phyloP scores from a whole-genome alignment of 2,888 invertebrate genomes.

The Amaurobius ferox region DNA sequence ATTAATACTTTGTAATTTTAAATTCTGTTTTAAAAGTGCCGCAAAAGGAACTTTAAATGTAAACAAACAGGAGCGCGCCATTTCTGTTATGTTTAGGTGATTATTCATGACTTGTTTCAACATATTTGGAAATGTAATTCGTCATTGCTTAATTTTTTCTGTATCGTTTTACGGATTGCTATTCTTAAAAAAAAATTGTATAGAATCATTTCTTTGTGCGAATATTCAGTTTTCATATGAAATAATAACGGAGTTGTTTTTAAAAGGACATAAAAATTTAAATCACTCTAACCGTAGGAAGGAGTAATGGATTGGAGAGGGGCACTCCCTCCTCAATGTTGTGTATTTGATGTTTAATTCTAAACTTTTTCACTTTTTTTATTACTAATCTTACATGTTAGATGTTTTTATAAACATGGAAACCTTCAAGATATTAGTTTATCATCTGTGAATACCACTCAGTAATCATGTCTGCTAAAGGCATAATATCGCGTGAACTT shows the following conservation, averaged over 20 bases:
- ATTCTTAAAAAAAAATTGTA: too few relatives aligned
- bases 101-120: too few relatives aligned
- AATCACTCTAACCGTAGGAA: conserved; percentile 51
- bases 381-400: conserved; percentile 24
- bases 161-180: too few relatives aligned
- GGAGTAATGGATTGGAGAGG: conserved; percentile 60
- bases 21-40: not conserved
- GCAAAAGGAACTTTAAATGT: not conserved
- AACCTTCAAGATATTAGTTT: conserved; percentile 12
- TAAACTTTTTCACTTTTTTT: conserved; percentile 37
- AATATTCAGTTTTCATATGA: too few relatives aligned
- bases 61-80: conserved; percentile 26
- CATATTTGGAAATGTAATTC: too few relatives aligned
- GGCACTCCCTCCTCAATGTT: conserved; percentile 69
- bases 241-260: too few relatives aligned
- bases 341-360: conserved; percentile 64
- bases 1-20: not conserved
- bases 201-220: too few relatives aligned
- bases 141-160: too few relatives aligned
- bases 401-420: conserved; percentile 58
- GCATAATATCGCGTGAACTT: conserved; percentile 70
- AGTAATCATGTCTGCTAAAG: conserved; percentile 52
- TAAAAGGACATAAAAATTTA: too few relatives aligned
- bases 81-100: not conserved
- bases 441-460: not conserved